Conservation (phyloP, 2,113 vertebrate species). For the Sturnus vulgaris region DNA sequence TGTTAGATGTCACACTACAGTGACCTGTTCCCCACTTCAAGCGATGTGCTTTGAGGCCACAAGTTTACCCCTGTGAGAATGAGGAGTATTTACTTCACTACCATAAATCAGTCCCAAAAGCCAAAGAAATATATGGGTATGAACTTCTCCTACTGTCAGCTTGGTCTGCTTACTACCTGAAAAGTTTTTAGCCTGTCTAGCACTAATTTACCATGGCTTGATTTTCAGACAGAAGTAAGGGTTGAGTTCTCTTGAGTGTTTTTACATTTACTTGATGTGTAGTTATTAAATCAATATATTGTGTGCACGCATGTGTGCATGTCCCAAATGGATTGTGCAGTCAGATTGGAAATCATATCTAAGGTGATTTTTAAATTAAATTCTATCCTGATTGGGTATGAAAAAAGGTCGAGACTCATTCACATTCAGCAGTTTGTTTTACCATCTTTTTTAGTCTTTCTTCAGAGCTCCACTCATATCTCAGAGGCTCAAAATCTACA, state of each 20-base stretch:
- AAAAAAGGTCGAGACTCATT: rapidly evolving
- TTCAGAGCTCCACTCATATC: background rate
- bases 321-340: background rate
- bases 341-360: background rate
- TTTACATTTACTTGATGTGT: background rate
- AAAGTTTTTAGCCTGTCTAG: background rate
- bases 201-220: background rate
- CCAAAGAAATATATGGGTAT: background rate
- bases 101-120: background rate
- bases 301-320: rapidly evolving
- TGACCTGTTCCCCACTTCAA: background rate
- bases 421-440: background rate
- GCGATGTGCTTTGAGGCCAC: background rate
- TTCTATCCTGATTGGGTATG: background rate
- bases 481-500: background rate
- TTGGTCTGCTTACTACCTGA: background rate
- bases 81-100: background rate
- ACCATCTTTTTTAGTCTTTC: background rate
- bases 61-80: background rate
- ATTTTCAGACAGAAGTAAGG: background rate
- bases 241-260: background rate
- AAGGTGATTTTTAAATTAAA: background rate
- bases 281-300: background rate
- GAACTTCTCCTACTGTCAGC: background rate
- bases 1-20: background rate